Conservation (phyloP, 2,113 vertebrate species). For the Pachyramphus minor region DNA sequence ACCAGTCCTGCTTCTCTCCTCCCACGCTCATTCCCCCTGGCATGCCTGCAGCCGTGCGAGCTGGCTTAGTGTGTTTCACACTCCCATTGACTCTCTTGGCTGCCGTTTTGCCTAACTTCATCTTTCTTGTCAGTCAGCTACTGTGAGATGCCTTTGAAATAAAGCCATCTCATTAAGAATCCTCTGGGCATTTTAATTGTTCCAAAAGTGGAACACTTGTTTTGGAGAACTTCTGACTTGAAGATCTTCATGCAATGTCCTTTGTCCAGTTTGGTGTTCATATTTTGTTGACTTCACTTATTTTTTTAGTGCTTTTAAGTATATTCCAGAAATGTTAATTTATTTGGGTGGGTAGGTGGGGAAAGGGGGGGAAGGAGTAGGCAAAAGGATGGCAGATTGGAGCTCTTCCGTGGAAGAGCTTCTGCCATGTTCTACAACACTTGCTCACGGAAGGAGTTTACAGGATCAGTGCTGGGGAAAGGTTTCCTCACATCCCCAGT, state of each 20-base stretch:
- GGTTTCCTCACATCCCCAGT: neutral
- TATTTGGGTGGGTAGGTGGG: neutral
- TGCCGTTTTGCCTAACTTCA: constrained; percentile 27
- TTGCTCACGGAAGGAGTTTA: neutral
- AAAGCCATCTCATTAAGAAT: neutral
- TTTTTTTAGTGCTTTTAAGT: neutral
- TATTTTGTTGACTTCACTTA: neutral
- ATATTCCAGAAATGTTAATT: neutral
- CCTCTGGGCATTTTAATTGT: constrained; percentile 7
- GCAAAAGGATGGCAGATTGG: neutral
- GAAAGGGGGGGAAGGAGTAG: neutral
- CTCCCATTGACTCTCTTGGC: constrained; percentile 54
- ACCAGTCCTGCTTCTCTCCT: fast-evolving
- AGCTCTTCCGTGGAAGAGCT: neutral
- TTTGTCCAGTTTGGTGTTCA: neutral
- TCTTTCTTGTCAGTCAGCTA: constrained; percentile 38
- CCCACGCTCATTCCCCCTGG: neutral
- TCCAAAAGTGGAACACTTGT: neutral
- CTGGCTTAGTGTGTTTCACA: constrained; percentile 23
- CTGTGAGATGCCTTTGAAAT: constrained; percentile 26
- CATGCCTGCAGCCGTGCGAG: neutral
- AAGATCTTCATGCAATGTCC: neutral
- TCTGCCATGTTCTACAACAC: neutral
- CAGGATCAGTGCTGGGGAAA: fast-evolving
- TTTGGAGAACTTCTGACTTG: neutral